Conservation (phyloP, 2,888 invertebrate genomes). For the Aphidius colemani region DNA sequence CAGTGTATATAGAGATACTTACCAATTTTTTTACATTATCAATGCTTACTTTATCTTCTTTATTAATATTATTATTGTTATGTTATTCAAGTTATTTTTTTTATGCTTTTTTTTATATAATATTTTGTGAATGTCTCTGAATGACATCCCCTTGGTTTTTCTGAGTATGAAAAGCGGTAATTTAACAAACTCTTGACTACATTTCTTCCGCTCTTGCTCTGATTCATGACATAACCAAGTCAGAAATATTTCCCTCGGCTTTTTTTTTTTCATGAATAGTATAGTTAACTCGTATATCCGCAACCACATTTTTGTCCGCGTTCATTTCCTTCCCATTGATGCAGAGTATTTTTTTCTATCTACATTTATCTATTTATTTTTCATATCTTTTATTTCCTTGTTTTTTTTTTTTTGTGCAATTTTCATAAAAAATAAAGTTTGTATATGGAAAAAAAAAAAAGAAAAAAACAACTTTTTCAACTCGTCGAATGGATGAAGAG, state of each 20-base stretch:
- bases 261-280: conserved; percentile 7
- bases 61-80: too few species aligned
- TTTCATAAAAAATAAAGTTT: background rate
- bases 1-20: too few species aligned
- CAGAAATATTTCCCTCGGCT: background rate
- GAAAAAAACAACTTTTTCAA: background rate
- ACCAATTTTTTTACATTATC: too few species aligned
- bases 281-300: conserved; percentile 9
- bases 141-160: background rate
- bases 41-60: too few species aligned
- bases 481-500: background rate
- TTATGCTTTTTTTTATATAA: too few species aligned
- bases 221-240: too few species aligned
- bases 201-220: too few species aligned
- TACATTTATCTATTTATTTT: too few species aligned
- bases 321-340: too few species aligned
- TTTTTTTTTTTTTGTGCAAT: background rate
- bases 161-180: conserved; percentile 4
- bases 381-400: background rate
- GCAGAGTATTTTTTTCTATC: too few species aligned
- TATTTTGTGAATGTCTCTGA: background rate
- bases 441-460: background rate
- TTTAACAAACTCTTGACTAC: background rate
- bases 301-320: background rate
- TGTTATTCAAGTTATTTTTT: too few species aligned